Base-by-base conservation (phyloP, 64 coral and sea anemone species). In the Actinia equina region DNA sequence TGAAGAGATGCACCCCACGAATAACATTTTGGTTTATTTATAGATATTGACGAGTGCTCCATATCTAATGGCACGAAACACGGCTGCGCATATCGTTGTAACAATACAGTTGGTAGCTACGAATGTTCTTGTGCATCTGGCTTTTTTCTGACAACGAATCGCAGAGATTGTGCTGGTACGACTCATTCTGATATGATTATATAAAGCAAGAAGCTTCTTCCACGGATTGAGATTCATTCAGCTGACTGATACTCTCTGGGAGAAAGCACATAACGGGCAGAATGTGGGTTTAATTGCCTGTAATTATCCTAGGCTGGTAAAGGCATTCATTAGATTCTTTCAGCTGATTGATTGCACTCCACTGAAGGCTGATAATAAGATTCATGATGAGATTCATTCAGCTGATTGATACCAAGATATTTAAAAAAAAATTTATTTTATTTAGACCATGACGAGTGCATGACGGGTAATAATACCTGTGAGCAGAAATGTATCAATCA, bases 31-130 rank as follows among this genome's bases (percentile, higher is more conserved):
- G 46, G 46, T 49, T 49, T 52, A 23, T 80, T 30, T 82, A 17
- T 51, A 89, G 88, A 89, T 84, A 27, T 89, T 63, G 80, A 89
- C 26, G 88, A 89, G 44, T 89, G 88, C 45, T 18, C 23, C 14
- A 57, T 82, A 52, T 22, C 44, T 26, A 89, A 89, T 12, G 19
- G 43, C 59, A 55, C 19, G 4, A 44, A 55, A 9, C 77, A 58
- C 41, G 88, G 88, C 5, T 89, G 88, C 70, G 79, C 43, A 56
- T 83, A 89, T 25, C 88, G 81, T 5, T 89, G 88, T 64, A 83
- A 84, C 45, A 89, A 89, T 11, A 89, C 88, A 4, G 52, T 37
- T 23, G 88, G 88, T 17, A 84, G 88, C 80, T 89, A 82, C 61
- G 26, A 89, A 12, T 89, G 88, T 54, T 45, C 64, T 15, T 89